Percentiles rank a stretch among this genome's conserved stretches.
These are phyloP conservation scores for Aselliscus stoliczkanus DNA, from an alignment of 2,797 vertebrate genomes.

Conservation along the genomic window DNA sequence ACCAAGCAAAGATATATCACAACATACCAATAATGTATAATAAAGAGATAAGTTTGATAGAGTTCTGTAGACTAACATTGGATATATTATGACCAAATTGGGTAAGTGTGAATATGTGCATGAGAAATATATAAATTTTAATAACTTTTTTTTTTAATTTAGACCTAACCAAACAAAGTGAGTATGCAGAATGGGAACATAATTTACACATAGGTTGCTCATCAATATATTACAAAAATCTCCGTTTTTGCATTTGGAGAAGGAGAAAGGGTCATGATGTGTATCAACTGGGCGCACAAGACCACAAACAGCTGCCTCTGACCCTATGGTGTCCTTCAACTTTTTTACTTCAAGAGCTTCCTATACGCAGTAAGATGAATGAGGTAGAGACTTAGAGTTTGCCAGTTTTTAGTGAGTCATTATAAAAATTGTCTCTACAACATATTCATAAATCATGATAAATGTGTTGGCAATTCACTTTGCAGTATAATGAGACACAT, in stretches of 20 bases:
- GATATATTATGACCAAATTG: not conserved
- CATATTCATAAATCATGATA: slow-evolving; percentile 16
- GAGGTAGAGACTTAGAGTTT: not conserved
- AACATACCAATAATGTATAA: not conserved
- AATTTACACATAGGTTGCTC: not conserved
- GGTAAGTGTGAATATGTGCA: not conserved
- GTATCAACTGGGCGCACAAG: not conserved
- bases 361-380: not conserved
- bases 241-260: not conserved
- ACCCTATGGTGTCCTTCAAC: not conserved
- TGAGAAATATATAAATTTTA: not conserved
- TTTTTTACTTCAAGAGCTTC: not conserved
- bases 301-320: not conserved
- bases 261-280: not conserved
- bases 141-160: not conserved
- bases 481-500: not conserved
- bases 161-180: not conserved
- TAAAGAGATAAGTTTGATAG: not conserved
- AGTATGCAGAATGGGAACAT: not conserved
- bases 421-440: not conserved
- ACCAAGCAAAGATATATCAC: not conserved
- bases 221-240: not conserved
- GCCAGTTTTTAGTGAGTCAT: not conserved
- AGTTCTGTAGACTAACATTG: not conserved
- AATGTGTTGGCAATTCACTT: not conserved